Percentiles rank a stretch among this genome's conserved stretches.
phyloP scores from a whole-genome alignment of 2,888 invertebrate genomes.

The Rhyacophila evoluta region DNA sequence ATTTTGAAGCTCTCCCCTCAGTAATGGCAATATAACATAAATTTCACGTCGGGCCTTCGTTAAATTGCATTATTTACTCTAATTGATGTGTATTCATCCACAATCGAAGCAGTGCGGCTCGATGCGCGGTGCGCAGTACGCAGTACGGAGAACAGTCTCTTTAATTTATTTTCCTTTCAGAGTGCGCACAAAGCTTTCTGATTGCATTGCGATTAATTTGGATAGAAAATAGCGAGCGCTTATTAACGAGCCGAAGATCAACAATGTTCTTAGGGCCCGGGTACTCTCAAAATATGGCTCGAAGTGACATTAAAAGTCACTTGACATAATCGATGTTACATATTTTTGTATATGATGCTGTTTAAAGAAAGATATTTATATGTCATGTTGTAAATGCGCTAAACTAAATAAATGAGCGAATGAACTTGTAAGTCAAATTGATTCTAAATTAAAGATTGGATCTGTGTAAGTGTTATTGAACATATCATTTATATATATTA shows the following conservation, averaged over 20 bases:
- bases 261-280: not conserved
- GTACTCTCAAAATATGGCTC: not conserved
- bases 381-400: too few relatives aligned
- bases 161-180: constrained; percentile 24
- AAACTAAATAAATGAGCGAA: too few relatives aligned
- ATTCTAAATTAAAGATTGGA: too few relatives aligned
- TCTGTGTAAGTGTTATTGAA: too few relatives aligned
- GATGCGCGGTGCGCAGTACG: not conserved
- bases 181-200: constrained; percentile 22
- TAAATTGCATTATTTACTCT: constrained; percentile 24
- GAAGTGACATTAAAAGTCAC: too few relatives aligned
- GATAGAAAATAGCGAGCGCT: constrained; percentile 24
- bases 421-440: too few relatives aligned
- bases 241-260: constrained; percentile 19
- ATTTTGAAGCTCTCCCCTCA: too few relatives aligned
- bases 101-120: not conserved
- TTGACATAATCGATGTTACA: too few relatives aligned
- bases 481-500: too few relatives aligned
- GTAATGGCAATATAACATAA: not conserved
- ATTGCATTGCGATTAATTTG: constrained; percentile 12
- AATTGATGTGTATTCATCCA: constrained; percentile 14
- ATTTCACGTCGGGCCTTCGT: not conserved
- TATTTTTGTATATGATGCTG: too few relatives aligned
- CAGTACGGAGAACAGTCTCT: not conserved
- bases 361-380: too few relatives aligned